phyloP scores from a whole-genome alignment of 2,113 vertebrate species.

The Microcebus ravelobensis region DNA sequence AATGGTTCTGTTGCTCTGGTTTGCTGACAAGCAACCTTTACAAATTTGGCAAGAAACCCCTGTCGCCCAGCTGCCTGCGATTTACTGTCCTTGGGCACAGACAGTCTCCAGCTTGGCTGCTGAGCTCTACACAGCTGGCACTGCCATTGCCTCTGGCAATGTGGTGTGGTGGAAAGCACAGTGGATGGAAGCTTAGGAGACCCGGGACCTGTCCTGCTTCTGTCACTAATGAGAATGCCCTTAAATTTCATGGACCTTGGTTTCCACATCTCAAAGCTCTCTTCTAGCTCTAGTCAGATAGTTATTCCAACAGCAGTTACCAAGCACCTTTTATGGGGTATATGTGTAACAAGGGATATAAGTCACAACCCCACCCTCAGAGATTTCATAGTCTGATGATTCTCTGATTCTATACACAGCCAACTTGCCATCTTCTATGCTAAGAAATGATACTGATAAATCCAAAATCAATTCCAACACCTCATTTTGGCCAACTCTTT shows the following conservation, averaged over 20 bases:
- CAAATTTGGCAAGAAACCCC: slow-evolving; percentile 50
- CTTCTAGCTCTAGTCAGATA: neutral
- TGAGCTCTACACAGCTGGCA: neutral
- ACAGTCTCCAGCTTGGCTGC: neutral
- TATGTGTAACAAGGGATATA: neutral
- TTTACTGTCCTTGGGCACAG: slow-evolving; percentile 35
- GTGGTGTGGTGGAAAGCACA: neutral
- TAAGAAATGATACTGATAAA: neutral
- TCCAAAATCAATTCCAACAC: neutral
- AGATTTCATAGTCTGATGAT: neutral
- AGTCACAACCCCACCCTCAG: neutral
- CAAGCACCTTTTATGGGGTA: neutral
- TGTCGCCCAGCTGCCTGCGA: slow-evolving; percentile 38
- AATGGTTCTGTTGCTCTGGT: slow-evolving; percentile 47
- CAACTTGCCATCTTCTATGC: neutral
- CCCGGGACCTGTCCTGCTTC: neutral
- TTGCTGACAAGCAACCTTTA: slow-evolving; percentile 65
- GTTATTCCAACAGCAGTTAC: neutral
- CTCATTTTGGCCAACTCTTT: neutral
- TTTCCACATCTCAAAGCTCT: neutral
- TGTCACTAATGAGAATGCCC: slow-evolving; percentile 36
- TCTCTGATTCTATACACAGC: neutral
- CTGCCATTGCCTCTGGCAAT: neutral
- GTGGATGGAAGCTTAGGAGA: neutral
- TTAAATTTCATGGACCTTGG: neutral